These are phyloP conservation scores for Gorsachius goisagi DNA, from an alignment of 2,113 vertebrate genomes.

Conservation along the genomic window DNA sequence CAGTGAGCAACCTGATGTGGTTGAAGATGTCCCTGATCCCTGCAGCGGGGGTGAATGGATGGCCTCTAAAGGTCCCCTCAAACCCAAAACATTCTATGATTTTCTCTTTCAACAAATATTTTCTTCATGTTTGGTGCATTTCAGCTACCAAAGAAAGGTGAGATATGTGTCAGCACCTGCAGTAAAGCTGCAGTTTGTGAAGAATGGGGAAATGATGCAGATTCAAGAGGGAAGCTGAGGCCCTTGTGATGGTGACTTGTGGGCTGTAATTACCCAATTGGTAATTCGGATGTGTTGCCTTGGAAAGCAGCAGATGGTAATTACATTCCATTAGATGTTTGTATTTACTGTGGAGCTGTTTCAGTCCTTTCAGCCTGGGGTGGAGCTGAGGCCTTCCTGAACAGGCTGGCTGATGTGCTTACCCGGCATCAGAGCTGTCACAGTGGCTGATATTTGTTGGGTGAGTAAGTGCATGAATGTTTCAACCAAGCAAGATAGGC, in stretches of 20 bases:
- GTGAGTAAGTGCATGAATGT: not conserved
- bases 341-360: constrained; percentile 17
- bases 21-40: too few species aligned
- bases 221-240: not conserved
- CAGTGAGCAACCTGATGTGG: too few species aligned
- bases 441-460: not conserved
- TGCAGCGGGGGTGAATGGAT: too few species aligned
- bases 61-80: too few species aligned
- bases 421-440: fast-evolving
- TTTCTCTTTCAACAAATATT: not conserved
- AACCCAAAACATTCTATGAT: too few species aligned
- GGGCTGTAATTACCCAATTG: constrained; percentile 42
- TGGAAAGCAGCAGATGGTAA: constrained; percentile 33
- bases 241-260: not conserved
- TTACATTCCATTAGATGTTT: constrained; percentile 19
- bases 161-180: not conserved
- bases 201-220: not conserved
- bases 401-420: not conserved
- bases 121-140: not conserved
- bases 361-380: not conserved
- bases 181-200: not conserved
- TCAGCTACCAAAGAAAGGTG: not conserved
- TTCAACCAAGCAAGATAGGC: not conserved
- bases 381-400: not conserved
- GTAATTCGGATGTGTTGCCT: constrained; percentile 7